Conservation (phyloP, 1,140 invertebrate genomes). For the Laupala kohalensis region DNA sequence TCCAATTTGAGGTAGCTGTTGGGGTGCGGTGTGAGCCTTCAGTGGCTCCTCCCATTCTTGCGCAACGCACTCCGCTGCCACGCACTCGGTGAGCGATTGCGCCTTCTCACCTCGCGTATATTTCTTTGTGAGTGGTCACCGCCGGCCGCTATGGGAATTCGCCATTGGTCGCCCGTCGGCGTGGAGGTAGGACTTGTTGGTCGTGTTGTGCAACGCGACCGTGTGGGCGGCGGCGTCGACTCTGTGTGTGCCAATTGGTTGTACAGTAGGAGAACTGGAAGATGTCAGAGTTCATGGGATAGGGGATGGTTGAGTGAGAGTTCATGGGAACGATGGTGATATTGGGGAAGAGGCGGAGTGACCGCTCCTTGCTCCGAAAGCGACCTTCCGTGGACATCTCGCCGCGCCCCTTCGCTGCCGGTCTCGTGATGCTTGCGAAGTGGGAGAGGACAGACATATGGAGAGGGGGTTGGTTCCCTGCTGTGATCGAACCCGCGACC, state of each 20-base stretch:
- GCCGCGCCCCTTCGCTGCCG: too few species aligned
- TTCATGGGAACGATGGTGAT: too few species aligned
- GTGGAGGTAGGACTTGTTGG: neutral
- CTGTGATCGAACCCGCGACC: too few species aligned
- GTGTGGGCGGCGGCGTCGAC: neutral
- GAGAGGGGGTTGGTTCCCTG: too few species aligned
- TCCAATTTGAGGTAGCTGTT: neutral
- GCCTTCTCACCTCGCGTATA: neutral
- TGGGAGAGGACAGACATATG: neutral
- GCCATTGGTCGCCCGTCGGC: neutral
- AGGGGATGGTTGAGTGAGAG: too few species aligned
- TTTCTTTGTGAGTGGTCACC: neutral
- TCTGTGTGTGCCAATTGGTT: too few species aligned
- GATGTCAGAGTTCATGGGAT: too few species aligned
- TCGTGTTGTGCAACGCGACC: neutral
- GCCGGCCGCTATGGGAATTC: neutral
- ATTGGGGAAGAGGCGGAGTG: too few species aligned
- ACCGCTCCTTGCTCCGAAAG: neutral
- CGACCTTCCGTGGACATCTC: neutral
- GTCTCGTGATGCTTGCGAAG: neutral
- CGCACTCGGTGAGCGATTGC: neutral
- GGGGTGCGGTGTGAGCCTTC: neutral
- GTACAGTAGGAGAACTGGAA: too few species aligned
- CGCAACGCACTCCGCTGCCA: neutral
- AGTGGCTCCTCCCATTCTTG: neutral